Percentiles rank a stretch among this genome's conserved stretches.
Evolutionary conservation across 2,888 invertebrate species (phyloP).

Genomic region (Odontomyia ornata): DNA sequence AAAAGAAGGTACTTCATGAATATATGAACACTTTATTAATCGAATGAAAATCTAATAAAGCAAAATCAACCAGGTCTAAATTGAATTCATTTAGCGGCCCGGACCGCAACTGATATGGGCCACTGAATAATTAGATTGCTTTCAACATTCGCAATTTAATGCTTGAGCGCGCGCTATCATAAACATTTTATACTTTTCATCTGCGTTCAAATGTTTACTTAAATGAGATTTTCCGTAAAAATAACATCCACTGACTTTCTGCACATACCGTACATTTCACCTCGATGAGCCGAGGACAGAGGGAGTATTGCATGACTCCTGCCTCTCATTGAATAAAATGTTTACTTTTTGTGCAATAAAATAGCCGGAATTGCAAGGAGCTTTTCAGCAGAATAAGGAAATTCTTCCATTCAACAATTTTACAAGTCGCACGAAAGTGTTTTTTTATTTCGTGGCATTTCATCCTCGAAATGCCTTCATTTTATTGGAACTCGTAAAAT

Average conservation of each 20-base stretch:
- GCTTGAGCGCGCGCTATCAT: neutral
- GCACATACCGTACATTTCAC: neutral
- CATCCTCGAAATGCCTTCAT: constrained; percentile 45
- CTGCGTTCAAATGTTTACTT: no score
- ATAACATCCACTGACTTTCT: neutral
- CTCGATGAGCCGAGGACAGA: neutral
- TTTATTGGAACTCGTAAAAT: constrained; percentile 48
- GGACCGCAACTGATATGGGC: no score
- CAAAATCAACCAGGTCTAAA: no score
- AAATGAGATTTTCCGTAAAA: no score
- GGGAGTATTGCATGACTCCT: neutral
- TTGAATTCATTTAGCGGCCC: no score
- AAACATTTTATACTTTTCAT: neutral
- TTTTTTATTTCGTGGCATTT: constrained; percentile 47
- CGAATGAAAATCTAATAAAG: no score
- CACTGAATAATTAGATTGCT: no score
- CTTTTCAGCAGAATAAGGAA: neutral
- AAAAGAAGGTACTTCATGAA: no score
- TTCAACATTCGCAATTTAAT: no score
- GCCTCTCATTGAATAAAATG: constrained; percentile 8
- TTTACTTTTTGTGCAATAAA: constrained; percentile 29
- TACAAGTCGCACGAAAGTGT: constrained; percentile 41
- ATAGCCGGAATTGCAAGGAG: constrained; percentile 18
- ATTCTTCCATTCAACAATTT: constrained; percentile 16
- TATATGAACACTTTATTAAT: no score